Evolutionary conservation across 2,888 invertebrate genomes (phyloP), one percentile per base, ranked within the genome.

Genomic region (Metalampra italica): DNA sequence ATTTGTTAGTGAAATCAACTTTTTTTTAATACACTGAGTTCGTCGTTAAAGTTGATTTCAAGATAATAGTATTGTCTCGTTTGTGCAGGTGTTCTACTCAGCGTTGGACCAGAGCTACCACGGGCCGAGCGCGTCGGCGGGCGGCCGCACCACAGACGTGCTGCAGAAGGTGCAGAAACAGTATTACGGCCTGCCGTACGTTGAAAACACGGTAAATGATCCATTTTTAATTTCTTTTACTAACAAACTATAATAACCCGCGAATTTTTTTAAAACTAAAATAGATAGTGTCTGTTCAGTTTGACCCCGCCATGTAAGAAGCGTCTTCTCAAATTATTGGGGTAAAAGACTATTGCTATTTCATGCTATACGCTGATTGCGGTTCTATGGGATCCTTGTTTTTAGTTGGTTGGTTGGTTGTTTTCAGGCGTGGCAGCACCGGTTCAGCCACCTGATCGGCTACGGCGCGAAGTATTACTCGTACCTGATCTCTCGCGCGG

Each of bases 401-500:
- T n/a, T n/a, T n/a, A n/a, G n/a, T n/a, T n/a, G n/a, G n/a, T n/a
- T n/a, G n/a, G n/a, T n/a, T n/a, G n/a, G n/a, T n/a, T 9, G n/a
- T 41, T 15, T 36, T 13, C 68, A 95, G 92, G 97, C 98, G 0
- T 98, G 98, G 98, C 98, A 98, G 71, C 91, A 97, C 64, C 91
- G 98, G 51, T 99, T 99, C 88, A 96, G 97, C 54, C 99, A 99
- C 83, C 90, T 99, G 47, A 96, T 98, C 4, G 98, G 98, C 1
- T 99, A 99, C 82, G 99, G 99, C 37, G 98, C 98, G 0, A 98
- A 98, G 82, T 99, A 99, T 86, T 99, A 99, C 81, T 96, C 99
- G 0, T 99, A 99, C 86, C 90, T 99, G 55, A 95, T 98, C 69
- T 98, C 99, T 0, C 92, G 96, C 66, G 97, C 98, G 8, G 93